Base-by-base conservation (phyloP, 2,888 invertebrate genomes). In the Noctuana brunneofusca region DNA sequence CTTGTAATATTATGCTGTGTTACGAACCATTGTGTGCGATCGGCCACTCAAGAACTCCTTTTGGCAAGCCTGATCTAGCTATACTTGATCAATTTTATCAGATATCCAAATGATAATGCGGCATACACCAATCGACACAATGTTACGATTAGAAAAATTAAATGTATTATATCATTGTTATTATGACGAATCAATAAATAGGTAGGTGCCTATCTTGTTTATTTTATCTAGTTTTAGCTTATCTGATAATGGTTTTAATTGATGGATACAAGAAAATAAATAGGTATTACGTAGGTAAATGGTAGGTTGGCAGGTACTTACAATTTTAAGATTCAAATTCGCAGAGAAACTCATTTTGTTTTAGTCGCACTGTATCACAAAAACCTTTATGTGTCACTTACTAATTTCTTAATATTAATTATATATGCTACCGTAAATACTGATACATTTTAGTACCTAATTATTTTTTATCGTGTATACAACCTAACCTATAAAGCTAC, bases 321-420 rank as follows among this genome's bases (percentile, higher is more conserved):
- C 69, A 48, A 65, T 58, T 66, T 68, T 70, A 3, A 60, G 35
- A 65, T 65, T 70, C 41, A 65, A 32, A 54, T 43, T 65, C 27
- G 54, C 43, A 27, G 58, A 63, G 9, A 43, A 27, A 24, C 43
- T 49, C 63, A 66, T 64, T 38, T 66, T 68, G 48, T 32, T 32
- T 32, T 4, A 3, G 2, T 24, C 24, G 24, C 24, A 24, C 24
- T 24, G 24, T 24, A 24, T 24, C 24, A 4, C 4, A 24, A n/a
- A n/a, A n/a, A n/a, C n/a, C n/a, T n/a, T n/a, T n/a, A n/a, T n/a
- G n/a, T n/a, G n/a, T n/a, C n/a, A n/a, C n/a, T n/a, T n/a, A n/a
- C n/a, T n/a, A n/a, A n/a, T n/a, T n/a, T n/a, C n/a, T n/a, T n/a
- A n/a, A n/a, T n/a, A n/a, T n/a, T n/a, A n/a, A n/a, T n/a, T n/a